A percentile compares a stretch with the other conserved stretches of the same genome.
phyloP scores from a whole-genome alignment of 2,797 vertebrate genomes.

The Sebastes hubbsi region DNA sequence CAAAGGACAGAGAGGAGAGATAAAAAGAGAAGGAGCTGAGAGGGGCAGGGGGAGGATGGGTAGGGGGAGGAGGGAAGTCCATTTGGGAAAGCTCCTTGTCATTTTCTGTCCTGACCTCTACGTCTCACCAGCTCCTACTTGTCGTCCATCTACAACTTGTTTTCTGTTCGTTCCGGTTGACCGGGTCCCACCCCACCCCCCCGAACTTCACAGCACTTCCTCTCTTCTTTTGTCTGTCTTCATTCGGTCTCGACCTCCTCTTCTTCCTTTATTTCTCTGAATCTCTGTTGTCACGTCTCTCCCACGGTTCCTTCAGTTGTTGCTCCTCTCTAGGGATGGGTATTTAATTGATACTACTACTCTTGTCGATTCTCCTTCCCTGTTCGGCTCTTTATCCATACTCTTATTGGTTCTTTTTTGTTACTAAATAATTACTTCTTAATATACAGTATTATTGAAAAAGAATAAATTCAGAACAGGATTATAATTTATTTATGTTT shows the following conservation, averaged over 20 bases:
- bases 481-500: no score
- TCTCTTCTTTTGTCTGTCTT: neutral
- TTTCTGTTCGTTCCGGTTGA: conserved; percentile 38
- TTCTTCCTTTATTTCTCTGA: neutral
- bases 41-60: neutral
- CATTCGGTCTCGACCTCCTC: neutral
- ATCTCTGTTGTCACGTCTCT: neutral
- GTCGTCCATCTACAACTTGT: conserved; percentile 51
- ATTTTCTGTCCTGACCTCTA: conserved; percentile 42
- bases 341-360: no score
- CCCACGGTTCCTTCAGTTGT: neutral
- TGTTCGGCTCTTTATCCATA: no score
- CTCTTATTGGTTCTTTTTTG: no score
- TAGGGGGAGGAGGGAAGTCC: neutral
- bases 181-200: conserved; percentile 28
- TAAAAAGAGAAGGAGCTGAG: neutral
- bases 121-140: conserved; percentile 26
- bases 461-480: no score
- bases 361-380: no score
- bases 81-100: conserved; percentile 50
- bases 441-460: no score
- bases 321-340: neutral
- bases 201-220: neutral
- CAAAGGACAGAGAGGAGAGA: neutral
- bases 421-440: no score